A percentile compares a stretch with the other conserved stretches of the same genome.
phyloP scores from a whole-genome alignment of 1,140 invertebrate species.

The Papilio polytes region DNA sequence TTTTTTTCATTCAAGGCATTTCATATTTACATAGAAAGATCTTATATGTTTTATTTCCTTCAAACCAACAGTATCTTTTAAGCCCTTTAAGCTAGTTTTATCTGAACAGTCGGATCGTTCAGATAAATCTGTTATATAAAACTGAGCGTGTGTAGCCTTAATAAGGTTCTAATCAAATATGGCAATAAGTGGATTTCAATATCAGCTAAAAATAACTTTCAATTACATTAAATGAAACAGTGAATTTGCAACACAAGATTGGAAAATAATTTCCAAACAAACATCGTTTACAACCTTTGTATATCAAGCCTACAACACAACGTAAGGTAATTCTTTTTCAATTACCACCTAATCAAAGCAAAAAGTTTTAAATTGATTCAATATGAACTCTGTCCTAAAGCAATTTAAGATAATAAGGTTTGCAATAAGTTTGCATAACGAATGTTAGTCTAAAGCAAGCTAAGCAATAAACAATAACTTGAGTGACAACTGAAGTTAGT shows the following conservation, averaged over 20 bases:
- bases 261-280: constrained; percentile 1
- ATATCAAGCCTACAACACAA: neutral
- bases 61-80: no score
- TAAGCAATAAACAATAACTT: constrained; percentile 28
- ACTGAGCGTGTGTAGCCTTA: no score
- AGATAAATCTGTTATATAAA: no score
- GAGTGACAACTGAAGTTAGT: constrained; percentile 20
- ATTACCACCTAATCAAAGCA: neutral
- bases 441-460: constrained; percentile 16
- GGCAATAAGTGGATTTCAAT: no score
- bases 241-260: neutral
- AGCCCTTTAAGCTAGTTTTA: no score
- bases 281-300: constrained; percentile 8
- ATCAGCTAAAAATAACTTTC: neutral
- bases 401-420: constrained; percentile 19
- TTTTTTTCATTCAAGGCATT: no score
- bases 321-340: constrained; percentile 9
- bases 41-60: no score
- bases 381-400: constrained; percentile 7
- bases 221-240: neutral
- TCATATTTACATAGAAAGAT: no score
- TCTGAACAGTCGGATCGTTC: no score
- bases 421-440: constrained; percentile 22
- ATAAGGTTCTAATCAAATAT: neutral
- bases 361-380: constrained; percentile 33